Evolutionary conservation across 2,888 invertebrate genomes (phyloP).

Genomic region (Strigamia maritima): DNA sequence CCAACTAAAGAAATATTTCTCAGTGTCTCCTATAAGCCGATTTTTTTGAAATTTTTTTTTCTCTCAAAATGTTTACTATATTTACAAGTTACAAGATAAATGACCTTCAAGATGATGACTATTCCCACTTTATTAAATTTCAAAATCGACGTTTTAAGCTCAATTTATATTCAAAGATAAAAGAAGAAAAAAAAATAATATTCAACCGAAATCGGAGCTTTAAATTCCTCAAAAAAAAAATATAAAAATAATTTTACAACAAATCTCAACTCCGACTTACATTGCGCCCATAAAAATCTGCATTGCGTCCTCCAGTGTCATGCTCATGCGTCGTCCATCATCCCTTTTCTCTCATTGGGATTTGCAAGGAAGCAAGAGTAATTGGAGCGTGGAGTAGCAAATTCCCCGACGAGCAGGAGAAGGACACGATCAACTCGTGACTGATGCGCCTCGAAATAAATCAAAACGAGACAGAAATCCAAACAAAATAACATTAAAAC

Average conservation of each 20-base stretch:
- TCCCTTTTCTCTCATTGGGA: constrained; percentile 4
- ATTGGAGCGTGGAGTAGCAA: not conserved
- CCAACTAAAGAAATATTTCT: too few species aligned
- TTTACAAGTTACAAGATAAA: too few species aligned
- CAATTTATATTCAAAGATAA: too few species aligned
- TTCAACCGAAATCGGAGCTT: not conserved
- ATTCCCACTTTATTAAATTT: too few species aligned
- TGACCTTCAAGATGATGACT: too few species aligned
- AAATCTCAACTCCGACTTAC: not conserved
- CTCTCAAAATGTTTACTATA: too few species aligned
- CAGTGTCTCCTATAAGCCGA: too few species aligned
- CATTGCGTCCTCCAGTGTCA: not conserved
- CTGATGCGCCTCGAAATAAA: not conserved
- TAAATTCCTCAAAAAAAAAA: not conserved
- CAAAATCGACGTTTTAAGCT: too few species aligned
- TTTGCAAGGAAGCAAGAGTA: not conserved
- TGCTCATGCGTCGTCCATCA: not conserved
- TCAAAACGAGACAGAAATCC: too few species aligned
- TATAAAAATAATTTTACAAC: not conserved
- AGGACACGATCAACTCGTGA: not conserved
- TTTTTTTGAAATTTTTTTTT: too few species aligned
- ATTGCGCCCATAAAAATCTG: not conserved
- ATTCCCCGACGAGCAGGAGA: not conserved
- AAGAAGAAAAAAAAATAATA: too few species aligned
- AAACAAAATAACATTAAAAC: too few species aligned